phyloP scores from a whole-genome alignment of 2,888 invertebrate species.

The Sarcophaga carnaria region DNA sequence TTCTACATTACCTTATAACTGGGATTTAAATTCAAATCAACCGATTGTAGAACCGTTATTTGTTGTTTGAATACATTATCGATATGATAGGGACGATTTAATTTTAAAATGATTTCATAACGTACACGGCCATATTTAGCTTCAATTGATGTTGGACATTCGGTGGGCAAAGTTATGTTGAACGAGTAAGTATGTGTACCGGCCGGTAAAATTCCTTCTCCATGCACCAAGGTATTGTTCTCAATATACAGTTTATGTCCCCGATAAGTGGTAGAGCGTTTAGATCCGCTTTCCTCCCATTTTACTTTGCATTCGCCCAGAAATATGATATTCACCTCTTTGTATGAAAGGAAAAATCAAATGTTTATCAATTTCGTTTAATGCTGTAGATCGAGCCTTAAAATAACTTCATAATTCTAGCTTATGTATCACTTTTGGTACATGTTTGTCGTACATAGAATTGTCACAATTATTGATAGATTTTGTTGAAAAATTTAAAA shows the following conservation, averaged over 20 bases:
- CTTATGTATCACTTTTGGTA: no score
- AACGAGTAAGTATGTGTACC: constrained; percentile 73
- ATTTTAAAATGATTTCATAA: constrained; percentile 88
- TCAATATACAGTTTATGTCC: constrained; percentile 69
- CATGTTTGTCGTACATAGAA: no score
- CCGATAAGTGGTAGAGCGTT: constrained; percentile 54
- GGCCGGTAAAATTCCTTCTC: constrained; percentile 61
- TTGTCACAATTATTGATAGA: no score
- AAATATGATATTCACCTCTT: constrained; percentile 72
- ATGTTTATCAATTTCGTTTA: no score
- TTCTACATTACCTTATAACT: constrained; percentile 84
- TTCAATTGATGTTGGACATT: constrained; percentile 83
- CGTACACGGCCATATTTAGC: constrained; percentile 88
- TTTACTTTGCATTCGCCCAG: constrained; percentile 72
- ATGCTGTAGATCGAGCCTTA: no score
- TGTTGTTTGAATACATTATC: constrained; percentile 75
- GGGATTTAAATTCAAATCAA: constrained; percentile 89
- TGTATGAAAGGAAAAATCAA: not conserved
- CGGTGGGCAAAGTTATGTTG: constrained; percentile 70
- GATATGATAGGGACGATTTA: constrained; percentile 92
- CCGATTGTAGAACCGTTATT: constrained; percentile 88
- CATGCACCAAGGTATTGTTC: constrained; percentile 61
- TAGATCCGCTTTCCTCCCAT: constrained; percentile 67
- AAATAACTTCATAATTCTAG: no score
- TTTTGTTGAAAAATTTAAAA: no score